Evolutionary conservation across 2,113 vertebrate genomes (phyloP).

Genomic region (Deroptyus accipitrinus): DNA sequence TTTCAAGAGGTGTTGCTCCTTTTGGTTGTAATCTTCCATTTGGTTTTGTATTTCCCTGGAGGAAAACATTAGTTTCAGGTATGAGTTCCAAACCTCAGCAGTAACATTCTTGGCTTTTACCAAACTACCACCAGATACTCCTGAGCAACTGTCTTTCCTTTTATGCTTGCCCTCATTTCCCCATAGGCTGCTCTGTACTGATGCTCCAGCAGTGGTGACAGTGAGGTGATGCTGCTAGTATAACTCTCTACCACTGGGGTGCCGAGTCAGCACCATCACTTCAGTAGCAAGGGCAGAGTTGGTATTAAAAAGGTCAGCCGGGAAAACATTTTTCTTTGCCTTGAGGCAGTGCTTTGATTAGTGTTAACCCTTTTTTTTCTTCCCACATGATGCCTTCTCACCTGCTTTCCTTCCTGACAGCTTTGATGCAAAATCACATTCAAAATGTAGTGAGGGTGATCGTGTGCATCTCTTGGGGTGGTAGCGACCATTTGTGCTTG

Average conservation of each 20-base stretch:
- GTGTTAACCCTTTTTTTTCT: neutral
- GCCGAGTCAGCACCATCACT: constrained; percentile 11
- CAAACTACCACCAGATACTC: accelerated
- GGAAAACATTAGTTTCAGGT: neutral
- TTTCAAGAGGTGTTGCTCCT: neutral
- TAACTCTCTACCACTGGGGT: neutral
- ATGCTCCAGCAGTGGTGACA: constrained; percentile 46
- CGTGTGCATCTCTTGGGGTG: neutral
- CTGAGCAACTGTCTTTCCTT: neutral
- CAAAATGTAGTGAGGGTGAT: neutral
- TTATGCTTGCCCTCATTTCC: neutral
- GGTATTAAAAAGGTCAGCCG: constrained; percentile 70
- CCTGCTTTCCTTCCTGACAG: neutral
- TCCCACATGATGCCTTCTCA: neutral
- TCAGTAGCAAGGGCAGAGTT: constrained; percentile 49
- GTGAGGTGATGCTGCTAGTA: constrained; percentile 46
- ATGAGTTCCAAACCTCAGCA: neutral
- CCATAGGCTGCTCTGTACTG: constrained; percentile 1
- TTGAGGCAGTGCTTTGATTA: constrained; percentile 17
- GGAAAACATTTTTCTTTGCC: constrained; percentile 49
- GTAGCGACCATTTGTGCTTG: neutral
- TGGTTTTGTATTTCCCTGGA: neutral
- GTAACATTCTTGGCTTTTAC: neutral
- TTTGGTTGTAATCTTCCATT: neutral
- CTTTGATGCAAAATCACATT: neutral